Conservation (phyloP, 2,113 vertebrate species). For the Paradisaea rubra region DNA sequence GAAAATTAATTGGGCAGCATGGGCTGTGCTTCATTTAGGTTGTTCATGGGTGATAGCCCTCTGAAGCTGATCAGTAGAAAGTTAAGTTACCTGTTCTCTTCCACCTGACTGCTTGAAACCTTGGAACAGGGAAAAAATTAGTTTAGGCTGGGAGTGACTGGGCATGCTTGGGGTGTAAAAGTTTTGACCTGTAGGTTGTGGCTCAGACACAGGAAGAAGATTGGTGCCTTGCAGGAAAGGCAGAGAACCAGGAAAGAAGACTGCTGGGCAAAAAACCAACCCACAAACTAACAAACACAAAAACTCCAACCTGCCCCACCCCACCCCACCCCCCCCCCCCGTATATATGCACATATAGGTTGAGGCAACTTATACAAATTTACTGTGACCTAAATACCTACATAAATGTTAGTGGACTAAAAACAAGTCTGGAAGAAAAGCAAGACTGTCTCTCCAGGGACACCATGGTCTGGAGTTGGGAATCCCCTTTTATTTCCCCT, state of each 20-base stretch:
- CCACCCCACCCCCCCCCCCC: accelerated
- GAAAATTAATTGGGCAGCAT: background rate
- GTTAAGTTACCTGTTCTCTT: background rate
- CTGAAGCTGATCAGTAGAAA: background rate
- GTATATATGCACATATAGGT: accelerated
- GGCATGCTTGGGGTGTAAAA: background rate
- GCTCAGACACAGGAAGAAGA: background rate
- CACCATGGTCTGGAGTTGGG: background rate
- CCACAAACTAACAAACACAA: background rate
- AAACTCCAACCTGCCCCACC: no score
- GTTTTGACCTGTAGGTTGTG: background rate
- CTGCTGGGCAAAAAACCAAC: background rate
- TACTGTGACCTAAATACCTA: background rate
- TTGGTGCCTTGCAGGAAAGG: background rate
- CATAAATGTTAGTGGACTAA: background rate
- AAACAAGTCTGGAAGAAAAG: background rate
- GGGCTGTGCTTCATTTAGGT: background rate
- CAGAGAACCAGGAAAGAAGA: background rate
- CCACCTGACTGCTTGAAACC: background rate
- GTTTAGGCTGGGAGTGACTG: background rate
- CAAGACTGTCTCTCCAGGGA: background rate
- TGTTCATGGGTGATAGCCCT: background rate
- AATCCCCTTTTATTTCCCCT: background rate
- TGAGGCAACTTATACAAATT: background rate
- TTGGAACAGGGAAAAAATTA: background rate